Evolutionary conservation across 2,888 invertebrate genomes (phyloP), one percentile per base, ranked within the genome.

Genomic region (Nineta flava): DNA sequence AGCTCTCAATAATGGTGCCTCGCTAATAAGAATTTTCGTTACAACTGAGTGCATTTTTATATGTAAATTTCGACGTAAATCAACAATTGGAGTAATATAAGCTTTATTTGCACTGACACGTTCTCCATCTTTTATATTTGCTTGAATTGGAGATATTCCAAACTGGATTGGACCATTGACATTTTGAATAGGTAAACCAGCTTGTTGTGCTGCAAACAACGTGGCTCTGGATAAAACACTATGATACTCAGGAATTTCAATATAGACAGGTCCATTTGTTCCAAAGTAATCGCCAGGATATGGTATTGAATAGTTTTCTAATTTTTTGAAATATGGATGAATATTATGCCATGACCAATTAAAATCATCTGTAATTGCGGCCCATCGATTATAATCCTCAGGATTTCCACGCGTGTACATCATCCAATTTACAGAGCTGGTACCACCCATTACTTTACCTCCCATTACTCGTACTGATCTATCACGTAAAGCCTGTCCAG

Each of bases 341-440:
- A 90, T 75, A 52, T 87, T 83, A 47, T 85, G 76, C 64, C 75
- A 90, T 1, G 83, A 78, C 64, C 68, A 66, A 48, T 69, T 65
- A 0, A 76, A 72, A 64, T 91, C 91, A 0, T 93, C 93, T 34
- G 26, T 26, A 6, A 83, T 67, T 0, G 74, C 71, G 21, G 83
- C 86, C 94, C 94, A 95, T 48, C 81, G 75, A 64, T 93, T 87
- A 62, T 79, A 95, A 64, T 94, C 93, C 1, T 83, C 71, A 46
- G 77, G 74, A 65, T 92, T 91, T 1, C 94, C 94, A 52, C 94
- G 73, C 43, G 92, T 82, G 65, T 94, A 93, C 1, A 92, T 75
- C 92, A 93, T 92, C 35, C 87, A 87, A 62, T 92, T 92, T 1
- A 92, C 69, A 1, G 90, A 87, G 38, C 87, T 87, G 3, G 86